Percentiles rank a stretch among this genome's conserved stretches.
These are phyloP conservation scores for Anagyrus pseudococci DNA, from an alignment of 2,888 invertebrate species.

Conservation along the genomic window DNA sequence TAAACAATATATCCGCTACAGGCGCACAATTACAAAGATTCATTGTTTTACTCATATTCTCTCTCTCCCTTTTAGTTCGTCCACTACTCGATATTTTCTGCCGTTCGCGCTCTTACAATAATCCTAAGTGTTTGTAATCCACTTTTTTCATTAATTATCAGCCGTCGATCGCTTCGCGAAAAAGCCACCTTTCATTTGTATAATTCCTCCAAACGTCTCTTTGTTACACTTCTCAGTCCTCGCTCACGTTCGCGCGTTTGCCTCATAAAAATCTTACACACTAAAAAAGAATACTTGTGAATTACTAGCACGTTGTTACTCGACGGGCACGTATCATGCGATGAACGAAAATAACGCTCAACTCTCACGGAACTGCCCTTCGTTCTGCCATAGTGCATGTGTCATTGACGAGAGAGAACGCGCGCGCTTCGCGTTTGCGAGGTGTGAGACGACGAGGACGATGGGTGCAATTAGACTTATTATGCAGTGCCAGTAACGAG, in stretches of 20 bases:
- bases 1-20: slow-evolving; percentile 20
- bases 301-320: slow-evolving; percentile 48
- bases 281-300: slow-evolving; percentile 59
- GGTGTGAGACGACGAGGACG: too few relatives aligned
- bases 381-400: slow-evolving; percentile 15
- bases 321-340: too few relatives aligned
- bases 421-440: slow-evolving; percentile 6
- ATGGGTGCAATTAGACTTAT: too few relatives aligned
- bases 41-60: slow-evolving; percentile 1
- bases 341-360: too few relatives aligned
- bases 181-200: slow-evolving; percentile 22
- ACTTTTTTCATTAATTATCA: slow-evolving; percentile 29
- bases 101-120: slow-evolving; percentile 29
- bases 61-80: slow-evolving; percentile 25
- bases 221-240: slow-evolving; percentile 21
- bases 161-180: slow-evolving; percentile 32
- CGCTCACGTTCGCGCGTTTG: slow-evolving; percentile 44
- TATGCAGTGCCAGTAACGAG: slow-evolving; percentile 58
- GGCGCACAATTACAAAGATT: slow-evolving; percentile 28
- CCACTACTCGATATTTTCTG: slow-evolving; percentile 21
- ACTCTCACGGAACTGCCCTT: too few relatives aligned
- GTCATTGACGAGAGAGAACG: slow-evolving; percentile 18
- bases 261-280: slow-evolving; percentile 58
- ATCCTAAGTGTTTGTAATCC: slow-evolving; percentile 29
- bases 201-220: slow-evolving; percentile 12